These are phyloP conservation scores for Machaerirhynchus nigripectus DNA, from an alignment of 2,113 vertebrate genomes.

Conservation along the genomic window DNA sequence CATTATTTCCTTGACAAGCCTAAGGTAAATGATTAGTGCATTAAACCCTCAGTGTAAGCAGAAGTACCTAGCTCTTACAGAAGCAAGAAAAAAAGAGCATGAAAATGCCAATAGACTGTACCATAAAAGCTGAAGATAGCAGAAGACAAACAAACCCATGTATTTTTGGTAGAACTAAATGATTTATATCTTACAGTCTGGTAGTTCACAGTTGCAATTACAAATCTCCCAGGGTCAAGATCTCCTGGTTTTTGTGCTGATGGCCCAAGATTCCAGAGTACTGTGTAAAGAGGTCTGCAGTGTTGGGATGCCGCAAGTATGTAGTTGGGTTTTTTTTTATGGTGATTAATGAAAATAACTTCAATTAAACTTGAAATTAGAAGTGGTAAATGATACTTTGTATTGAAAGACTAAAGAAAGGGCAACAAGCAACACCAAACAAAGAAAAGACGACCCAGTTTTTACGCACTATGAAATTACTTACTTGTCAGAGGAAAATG, in stretches of 20 bases:
- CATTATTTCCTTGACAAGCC: neutral
- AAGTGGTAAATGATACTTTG: neutral
- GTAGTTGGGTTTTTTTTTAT: fast-evolving
- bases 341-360: neutral
- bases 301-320: neutral
- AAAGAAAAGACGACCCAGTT: neutral
- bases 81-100: neutral
- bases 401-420: neutral
- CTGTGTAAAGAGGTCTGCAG: neutral
- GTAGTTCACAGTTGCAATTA: neutral
- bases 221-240: neutral
- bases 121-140: neutral
- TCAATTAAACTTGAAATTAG: neutral
- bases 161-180: neutral
- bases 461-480: neutral
- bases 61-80: neutral
- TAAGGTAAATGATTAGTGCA: neutral
- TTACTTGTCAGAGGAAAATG: neutral
- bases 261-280: neutral
- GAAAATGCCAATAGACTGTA: neutral
- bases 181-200: neutral
- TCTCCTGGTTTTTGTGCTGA: neutral
- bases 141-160: neutral
- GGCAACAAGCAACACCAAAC: neutral
- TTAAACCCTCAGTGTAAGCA: neutral